Base-by-base conservation (phyloP, 1,140 invertebrate species). In the Drosophila melanica region DNA sequence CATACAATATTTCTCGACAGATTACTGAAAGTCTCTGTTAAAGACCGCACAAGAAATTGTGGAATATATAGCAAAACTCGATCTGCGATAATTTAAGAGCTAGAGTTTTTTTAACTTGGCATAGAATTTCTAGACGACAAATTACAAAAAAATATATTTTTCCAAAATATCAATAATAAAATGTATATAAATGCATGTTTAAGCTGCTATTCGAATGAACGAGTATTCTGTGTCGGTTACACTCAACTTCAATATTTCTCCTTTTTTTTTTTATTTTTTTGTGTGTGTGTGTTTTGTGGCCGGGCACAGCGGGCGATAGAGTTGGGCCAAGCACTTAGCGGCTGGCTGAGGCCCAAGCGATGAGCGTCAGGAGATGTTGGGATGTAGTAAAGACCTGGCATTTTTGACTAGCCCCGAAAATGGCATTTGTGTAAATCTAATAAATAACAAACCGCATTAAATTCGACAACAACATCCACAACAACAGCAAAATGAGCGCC, bases 361-460 rank as follows among this genome's bases (percentile, higher is more conserved):
- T 23, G 20, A 37, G 33, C 33, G 51, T 35, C 30, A 39, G 33
- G 6, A 39, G 35, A 20, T 16, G 51, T 20, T 39, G 10, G 33
- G 18, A 54, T n/a, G n/a, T 20, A 54, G 51, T 54, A 20, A n/a
- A 39, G 62, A 35, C 30, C 20, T 37, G 41, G 11, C 18, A 11
- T 44, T 9, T 16, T 45, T 35, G 18, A 44, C 23, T 51, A 18
- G 55, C 48, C 63, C 76, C 73, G 20, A 85, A 85, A 81, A 86
- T 85, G 69, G 48, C 81, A 85, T 86, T 85, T 85, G 81, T 81
- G 81, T 70, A 85, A 85, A 85, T 85, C 81, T 86, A 85, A 85
- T 85, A 85, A 85, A 85, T 79, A 86, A 82, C 74, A 79, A 85
- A 85, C 81, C 81, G 81, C 81, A 85, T 85, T 85, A 85, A 86